Base-by-base conservation (phyloP, 2,888 invertebrate genomes). In the Lysandra coridon region DNA sequence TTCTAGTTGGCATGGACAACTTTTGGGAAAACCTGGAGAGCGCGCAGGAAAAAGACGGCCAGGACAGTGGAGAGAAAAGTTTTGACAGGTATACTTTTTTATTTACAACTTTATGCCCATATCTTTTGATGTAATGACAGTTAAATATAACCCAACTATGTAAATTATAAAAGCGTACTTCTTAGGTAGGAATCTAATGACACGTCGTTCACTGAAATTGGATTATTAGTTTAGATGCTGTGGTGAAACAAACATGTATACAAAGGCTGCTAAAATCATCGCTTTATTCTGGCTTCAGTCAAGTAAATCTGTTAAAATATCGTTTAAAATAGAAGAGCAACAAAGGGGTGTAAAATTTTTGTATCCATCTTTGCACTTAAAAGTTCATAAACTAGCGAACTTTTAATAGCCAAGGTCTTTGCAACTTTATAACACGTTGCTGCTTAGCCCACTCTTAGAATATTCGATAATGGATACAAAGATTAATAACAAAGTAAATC, bases 1-100 rank as follows among this genome's bases (percentile, higher is more conserved):
- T 86, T 86, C 78, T 90, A 95, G 94, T 91, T 80, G 91, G 91
- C n/a, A 83, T 92, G 87, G 94, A 95, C 82, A 94, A 94, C 86
- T 92, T 94, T 85, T 91, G 94, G 92, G 95, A 95, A 80, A 89
- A 89, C 83, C 86, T 94, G 73, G 95, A 93, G 78, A 84, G 87
- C 60, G 86, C 91, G 1, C 89, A 92, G 17, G 93, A 94, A 80
- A 89, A 90, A 83, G 92, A 93, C 40, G 88, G 87, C 7, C 88
- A 88, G 79, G 94, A 95, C 60, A 85, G 85, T 44, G 93, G 93
- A 0, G 92, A 92, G n/a, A 94, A 91, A 81, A 83, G 87, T 4
- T 80, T 90, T 79, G 94, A 95, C 84, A 95, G 94, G 95, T 95
- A 89, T 82, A 44, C 49, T 75, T 49, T 23, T 75, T 75, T 44